Evolutionary conservation across 2,888 invertebrate species (phyloP).

Genomic region (Campoletis raptor): DNA sequence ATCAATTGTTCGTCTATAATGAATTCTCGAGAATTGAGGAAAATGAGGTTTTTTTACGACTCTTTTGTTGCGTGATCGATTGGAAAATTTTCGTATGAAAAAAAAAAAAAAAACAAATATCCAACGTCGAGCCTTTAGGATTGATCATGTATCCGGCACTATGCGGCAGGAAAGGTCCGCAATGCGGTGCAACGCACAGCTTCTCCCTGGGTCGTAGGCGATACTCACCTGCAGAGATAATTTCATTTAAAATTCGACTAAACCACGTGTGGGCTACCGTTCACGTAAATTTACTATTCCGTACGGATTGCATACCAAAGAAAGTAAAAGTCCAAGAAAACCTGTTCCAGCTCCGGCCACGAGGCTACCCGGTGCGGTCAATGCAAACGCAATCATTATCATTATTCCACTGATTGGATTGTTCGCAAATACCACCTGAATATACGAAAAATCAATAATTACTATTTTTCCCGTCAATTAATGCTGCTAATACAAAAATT

Average conservation of each 20-base stretch:
- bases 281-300: not conserved
- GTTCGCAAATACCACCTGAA: constrained; percentile 83
- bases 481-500: not conserved
- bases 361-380: constrained; percentile 78
- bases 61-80: not conserved
- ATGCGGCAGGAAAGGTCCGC: constrained; percentile 70
- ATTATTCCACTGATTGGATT: constrained; percentile 84
- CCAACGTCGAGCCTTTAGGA: not conserved
- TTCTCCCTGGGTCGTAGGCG: not conserved
- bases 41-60: not conserved
- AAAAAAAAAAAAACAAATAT: constrained; percentile 1
- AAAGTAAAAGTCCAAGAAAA: constrained; percentile 79
- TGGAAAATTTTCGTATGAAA: not conserved
- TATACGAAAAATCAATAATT: not conserved
- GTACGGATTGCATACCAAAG: constrained; percentile 76
- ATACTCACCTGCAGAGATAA: constrained; percentile 64
- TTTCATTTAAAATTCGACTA: constrained; percentile 59
- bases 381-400: constrained; percentile 80
- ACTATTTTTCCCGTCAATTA: not conserved
- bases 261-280: not conserved
- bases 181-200: constrained; percentile 68
- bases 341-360: constrained; percentile 77
- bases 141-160: not conserved
- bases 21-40: not conserved
- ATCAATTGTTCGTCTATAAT: not conserved